Base-by-base conservation (phyloP, 2,113 vertebrate species). In the Gambusia holbrooki region DNA sequence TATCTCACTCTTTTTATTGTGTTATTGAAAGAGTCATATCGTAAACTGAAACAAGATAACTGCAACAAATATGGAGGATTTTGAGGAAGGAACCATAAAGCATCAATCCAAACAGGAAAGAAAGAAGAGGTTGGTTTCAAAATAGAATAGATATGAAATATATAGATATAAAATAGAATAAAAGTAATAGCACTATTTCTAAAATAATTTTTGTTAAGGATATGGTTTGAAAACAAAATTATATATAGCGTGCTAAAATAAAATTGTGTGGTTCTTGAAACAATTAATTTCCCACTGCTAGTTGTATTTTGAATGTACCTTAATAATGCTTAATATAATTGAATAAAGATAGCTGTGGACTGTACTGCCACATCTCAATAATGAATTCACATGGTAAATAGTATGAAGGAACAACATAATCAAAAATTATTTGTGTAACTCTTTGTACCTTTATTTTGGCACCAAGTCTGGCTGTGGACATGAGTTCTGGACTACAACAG, bases 401-500 rank as follows among this genome's bases (percentile, higher is more conserved):
- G 17, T 19, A 11, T 58, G 8, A 58, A n/a, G 51, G 17, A 25
- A 12, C 35, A 65, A 25, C 63, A 35, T 35, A 2, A 35, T 7
- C 32, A 65, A 33, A 14, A 27, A 2, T 27, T 54, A n/a, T 35
- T 25, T 33, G 27, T 22, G 66, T 32, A 29, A 12, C 70, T 61
- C 51, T 1, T 29, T 28, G 3, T 3, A 45, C 14, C 12, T 27
- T 45, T 17, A 45, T 62, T 14, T 62, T 62, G 30, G 15, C 11
- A 25, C 37, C 2, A 6, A 58, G 25, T 5, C 54, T 22, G 35
- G 25, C 12, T 4, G 64, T 37, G 42, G 73, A n/a, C 45, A 69
- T 71, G 73, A 67, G 79, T 77, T 63, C 42, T 80, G 69, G 4
- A 87, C 85, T 82, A 74, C 69, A 40, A 73, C 83, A 86, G 80